These are phyloP conservation scores for Odontomyia ornata DNA, from an alignment of 2,888 invertebrate species.

Conservation along the genomic window DNA sequence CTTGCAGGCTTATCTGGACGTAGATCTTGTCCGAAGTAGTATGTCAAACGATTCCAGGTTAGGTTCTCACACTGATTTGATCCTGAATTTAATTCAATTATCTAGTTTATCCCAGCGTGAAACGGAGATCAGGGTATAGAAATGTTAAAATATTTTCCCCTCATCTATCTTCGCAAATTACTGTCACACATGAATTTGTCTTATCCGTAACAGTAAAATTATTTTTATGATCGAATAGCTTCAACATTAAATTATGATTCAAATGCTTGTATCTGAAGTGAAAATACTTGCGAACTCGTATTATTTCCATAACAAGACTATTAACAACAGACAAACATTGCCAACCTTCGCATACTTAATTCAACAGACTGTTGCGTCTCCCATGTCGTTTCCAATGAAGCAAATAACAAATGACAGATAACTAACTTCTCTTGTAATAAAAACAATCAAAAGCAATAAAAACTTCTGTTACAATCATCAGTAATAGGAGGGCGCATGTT, in stretches of 20 bases:
- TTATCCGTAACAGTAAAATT: background rate
- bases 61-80: too few relatives aligned
- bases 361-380: conserved; percentile 31
- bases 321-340: background rate
- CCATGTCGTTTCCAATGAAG: conserved; percentile 11
- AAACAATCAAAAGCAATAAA: conserved; percentile 33
- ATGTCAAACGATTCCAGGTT: too few relatives aligned
- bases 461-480: conserved; percentile 11
- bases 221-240: background rate
- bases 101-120: too few relatives aligned
- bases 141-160: too few relatives aligned
- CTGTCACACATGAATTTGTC: background rate
- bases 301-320: conserved; percentile 3
- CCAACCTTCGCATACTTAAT: background rate
- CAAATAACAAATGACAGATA: conserved; percentile 18
- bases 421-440: conserved; percentile 35
- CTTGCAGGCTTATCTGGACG: too few relatives aligned
- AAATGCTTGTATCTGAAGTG: background rate
- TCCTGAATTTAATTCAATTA: too few relatives aligned
- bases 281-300: too few relatives aligned
- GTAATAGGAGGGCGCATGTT: background rate
- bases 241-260: background rate
- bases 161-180: background rate
- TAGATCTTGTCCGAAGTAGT: too few relatives aligned
- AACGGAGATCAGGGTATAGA: too few relatives aligned